Evolutionary conservation across 2,888 invertebrate species (phyloP).

Genomic region (Drosophila macrospina): DNA sequence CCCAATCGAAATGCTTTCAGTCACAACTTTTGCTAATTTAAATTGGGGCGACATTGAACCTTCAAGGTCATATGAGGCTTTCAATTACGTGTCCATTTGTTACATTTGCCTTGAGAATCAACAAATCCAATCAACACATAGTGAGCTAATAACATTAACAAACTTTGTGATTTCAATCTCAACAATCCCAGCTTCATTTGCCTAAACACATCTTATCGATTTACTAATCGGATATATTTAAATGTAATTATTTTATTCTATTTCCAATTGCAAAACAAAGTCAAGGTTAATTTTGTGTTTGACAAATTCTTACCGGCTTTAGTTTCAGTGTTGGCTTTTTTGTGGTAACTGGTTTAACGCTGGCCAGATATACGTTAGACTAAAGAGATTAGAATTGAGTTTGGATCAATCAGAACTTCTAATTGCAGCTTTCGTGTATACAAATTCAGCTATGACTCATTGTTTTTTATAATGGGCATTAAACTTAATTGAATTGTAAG

Average conservation of each 20-base stretch:
- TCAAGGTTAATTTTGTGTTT: conserved; percentile 16
- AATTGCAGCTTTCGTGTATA: too few relatives aligned
- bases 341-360: conserved; percentile 57
- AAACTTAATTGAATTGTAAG: conserved; percentile 10
- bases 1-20: conserved; percentile 23
- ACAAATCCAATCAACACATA: conserved; percentile 46
- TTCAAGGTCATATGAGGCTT: neutral
- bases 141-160: conserved; percentile 1
- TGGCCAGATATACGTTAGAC: conserved; percentile 60
- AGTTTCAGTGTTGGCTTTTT: conserved; percentile 39
- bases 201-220: conserved; percentile 1
- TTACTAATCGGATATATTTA: neutral
- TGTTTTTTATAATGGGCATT: conserved; percentile 4
- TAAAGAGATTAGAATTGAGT: neutral
- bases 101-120: conserved; percentile 25
- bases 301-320: conserved; percentile 39
- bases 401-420: neutral
- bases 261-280: neutral
- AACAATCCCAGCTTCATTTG: neutral
- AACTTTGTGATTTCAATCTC: conserved; percentile 18
- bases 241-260: neutral
- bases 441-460: neutral
- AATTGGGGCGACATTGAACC: conserved; percentile 13
- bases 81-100: conserved; percentile 44
- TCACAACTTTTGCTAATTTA: conserved; percentile 4